phyloP scores from a whole-genome alignment of 2,888 invertebrate species.

The Habrosyne pyritoides region DNA sequence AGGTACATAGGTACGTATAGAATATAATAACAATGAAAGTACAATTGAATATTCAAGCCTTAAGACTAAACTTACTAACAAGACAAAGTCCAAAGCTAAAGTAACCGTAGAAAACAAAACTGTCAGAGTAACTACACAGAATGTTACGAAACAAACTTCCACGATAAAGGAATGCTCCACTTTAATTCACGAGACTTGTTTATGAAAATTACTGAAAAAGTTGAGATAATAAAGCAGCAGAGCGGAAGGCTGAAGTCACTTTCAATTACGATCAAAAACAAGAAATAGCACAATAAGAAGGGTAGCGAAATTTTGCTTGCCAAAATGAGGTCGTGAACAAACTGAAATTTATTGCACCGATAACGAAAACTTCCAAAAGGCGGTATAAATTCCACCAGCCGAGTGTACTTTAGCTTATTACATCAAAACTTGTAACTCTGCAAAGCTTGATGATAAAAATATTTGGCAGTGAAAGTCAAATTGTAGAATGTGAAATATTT shows the following conservation, averaged over 20 bases:
- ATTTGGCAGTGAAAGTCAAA: conserved; percentile 25
- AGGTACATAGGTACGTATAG: not conserved
- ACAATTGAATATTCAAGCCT: not conserved
- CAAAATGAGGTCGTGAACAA: conserved; percentile 53
- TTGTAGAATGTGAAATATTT: not conserved
- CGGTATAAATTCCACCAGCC: conserved; percentile 63
- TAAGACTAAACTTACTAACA: conserved; percentile 2
- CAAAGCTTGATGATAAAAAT: conserved; percentile 34
- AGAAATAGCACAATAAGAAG: conserved; percentile 47
- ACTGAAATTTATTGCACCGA: conserved; percentile 74
- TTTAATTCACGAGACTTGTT: conserved; percentile 3
- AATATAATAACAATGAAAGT: not conserved
- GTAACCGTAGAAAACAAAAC: not conserved
- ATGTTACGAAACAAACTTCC: conserved; percentile 4
- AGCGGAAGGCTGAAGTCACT: conserved; percentile 45
- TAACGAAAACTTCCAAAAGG: conserved; percentile 70
- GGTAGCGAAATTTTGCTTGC: conserved; percentile 30
- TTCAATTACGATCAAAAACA: conserved; percentile 57
- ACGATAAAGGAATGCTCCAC: conserved; percentile 3
- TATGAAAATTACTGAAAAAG: conserved; percentile 43
- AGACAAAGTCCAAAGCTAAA: not conserved
- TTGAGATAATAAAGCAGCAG: conserved; percentile 37
- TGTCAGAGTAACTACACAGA: conserved; percentile 4
- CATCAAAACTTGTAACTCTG: conserved; percentile 18
- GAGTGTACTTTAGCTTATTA: conserved; percentile 47